phyloP scores from a whole-genome alignment of 2,888 invertebrate species.

The Xestoiulus laeticollis region DNA sequence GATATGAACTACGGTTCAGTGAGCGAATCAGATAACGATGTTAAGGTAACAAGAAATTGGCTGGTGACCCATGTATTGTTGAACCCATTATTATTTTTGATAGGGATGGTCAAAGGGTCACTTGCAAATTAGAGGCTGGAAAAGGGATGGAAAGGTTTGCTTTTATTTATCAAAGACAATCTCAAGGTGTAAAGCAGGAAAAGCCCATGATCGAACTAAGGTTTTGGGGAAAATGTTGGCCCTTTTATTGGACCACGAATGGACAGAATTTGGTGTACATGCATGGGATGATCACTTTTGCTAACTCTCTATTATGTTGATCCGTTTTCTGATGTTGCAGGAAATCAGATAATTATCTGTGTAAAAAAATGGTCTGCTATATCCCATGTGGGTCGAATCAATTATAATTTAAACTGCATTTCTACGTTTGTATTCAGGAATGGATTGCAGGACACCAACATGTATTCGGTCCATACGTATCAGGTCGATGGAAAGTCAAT shows the following conservation, averaged over 20 bases:
- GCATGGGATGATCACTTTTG: no score
- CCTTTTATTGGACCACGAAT: no score
- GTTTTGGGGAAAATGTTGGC: no score
- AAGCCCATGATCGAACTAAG: no score
- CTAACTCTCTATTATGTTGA: no score
- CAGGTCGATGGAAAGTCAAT: background rate
- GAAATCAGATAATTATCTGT: background rate
- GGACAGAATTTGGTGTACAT: no score
- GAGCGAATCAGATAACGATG: constrained; percentile 40
- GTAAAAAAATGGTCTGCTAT: background rate
- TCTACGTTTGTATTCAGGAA: constrained; percentile 17
- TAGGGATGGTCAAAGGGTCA: background rate
- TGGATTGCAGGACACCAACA: background rate
- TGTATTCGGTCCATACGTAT: background rate
- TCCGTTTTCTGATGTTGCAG: no score
- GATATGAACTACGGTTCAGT: constrained; percentile 39
- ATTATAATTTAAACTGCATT: background rate
- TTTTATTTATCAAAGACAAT: no score
- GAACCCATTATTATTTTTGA: background rate
- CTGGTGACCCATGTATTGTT: background rate
- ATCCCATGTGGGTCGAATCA: background rate
- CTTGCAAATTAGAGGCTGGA: background rate
- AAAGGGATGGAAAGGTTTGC: no score
- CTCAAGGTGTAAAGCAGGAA: no score
- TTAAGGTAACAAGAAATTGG: constrained; percentile 14